Evolutionary conservation across 2,113 vertebrate species (phyloP), one percentile per base, ranked within the genome.

Genomic region (Psophia crepitans): DNA sequence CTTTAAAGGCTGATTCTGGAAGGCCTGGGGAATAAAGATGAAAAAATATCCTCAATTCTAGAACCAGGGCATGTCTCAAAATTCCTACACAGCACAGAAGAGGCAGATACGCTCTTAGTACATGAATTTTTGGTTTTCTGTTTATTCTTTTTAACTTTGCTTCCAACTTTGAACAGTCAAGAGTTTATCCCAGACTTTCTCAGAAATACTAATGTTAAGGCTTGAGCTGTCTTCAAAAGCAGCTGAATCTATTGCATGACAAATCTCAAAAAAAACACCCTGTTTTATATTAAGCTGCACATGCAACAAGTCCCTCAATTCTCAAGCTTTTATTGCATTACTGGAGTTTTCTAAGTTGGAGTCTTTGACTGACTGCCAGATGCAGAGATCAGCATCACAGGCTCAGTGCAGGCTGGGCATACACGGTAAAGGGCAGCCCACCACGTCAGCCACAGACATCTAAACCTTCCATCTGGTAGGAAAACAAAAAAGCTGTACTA

Each of bases 321-420:
- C 41, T 44, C 41, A 69, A 64, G 32, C 22, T 74, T 85, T 39
- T 24, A 39, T 44, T 28, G 19, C 23, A 32, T 53, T 54, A 33
- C 15, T 70, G 35, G n/a, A 64, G 27, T 44, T 84, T 54, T 54
- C 39, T 20, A 28, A 84, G 74, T 33, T 60, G 16, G 16, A 79
- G 33, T 24, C 39, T 90, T 74, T 3, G 2, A 35, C 6, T 37
- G 48, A 35, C 18, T 53, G 35, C 11, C 77, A 85, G 32, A 68
- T 46, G 46, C 57, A 65, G 44, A 77, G 66, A 13, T 15, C 57
- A 51, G 54, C 2, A 4, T 18, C 39, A 33, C 0, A 1, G 37
- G 46, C 28, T 82, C 0, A 0, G 17, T 19, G 30, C 35, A 39
- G 27, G 44, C 22, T 76, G 39, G 16, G 22, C 17, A 33, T 27